Evolutionary conservation across 2,888 invertebrate genomes (phyloP), one percentile per base, ranked within the genome.

Genomic region (Sialis lutaria): DNA sequence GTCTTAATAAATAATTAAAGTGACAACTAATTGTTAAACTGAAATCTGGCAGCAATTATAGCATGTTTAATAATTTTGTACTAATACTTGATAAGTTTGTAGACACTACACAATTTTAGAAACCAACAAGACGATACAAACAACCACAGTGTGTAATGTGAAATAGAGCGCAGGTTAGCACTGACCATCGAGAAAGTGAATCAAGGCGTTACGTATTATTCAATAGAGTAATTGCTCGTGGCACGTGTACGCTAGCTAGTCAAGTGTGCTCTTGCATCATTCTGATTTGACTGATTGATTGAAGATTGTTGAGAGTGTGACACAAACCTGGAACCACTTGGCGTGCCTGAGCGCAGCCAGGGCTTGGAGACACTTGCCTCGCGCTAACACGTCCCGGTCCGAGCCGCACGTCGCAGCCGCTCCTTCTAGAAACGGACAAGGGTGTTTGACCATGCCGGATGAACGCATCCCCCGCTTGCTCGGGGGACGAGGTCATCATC

Each of bases 291-390:
- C 33, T 32, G 33, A 10, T 43, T 43, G 43, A 30, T 37, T 43
- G 35, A 44, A 22, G 22, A 22, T 22, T 7, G 6, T 37, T 44
- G n/a, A 35, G 61, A 62, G 60, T 67, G 67, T 61, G 60, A 70
- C 71, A 73, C 70, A 80, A 77, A 93, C 93, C 91, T 97, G 96
- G 86, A 97, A 98, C 96, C 97, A 98, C 81, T 98, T 98, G 78
- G 96, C 92, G 83, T 95, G 96, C 77, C 98, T 90, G 74, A 98
- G 86, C 74, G 92, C 91, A 76, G 97, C 96, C 77, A 98, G 86
- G 77, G 97, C 96, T 81, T 93, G 87, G 78, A 98, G 87, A 83
- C 97, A 97, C 78, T 93, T 93, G 78, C 91, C 89, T 78, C 91
- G 90, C 81, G 93, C 90, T 75, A 97, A 86, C 70, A 91, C 85